Evolutionary conservation across 2,888 invertebrate species (phyloP).

Genomic region (Steinernema carpocapsae): DNA sequence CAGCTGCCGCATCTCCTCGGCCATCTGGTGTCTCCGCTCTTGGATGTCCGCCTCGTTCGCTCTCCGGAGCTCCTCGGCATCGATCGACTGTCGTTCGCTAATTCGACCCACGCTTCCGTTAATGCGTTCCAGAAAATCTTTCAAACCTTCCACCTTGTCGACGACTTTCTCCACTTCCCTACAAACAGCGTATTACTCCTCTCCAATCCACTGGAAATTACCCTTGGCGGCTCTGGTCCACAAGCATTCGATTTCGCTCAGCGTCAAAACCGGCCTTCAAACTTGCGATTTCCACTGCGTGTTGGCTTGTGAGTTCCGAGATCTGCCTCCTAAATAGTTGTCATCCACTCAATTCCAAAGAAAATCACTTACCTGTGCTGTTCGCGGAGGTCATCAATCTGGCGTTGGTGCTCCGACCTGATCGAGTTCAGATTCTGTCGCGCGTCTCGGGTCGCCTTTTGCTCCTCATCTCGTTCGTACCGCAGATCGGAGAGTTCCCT

Average conservation of each 20-base stretch:
- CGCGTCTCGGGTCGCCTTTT: conserved; percentile 17
- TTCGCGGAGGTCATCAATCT: neutral
- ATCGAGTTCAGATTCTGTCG: neutral
- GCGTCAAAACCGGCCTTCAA: conserved; percentile 23
- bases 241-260: neutral
- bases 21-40: neutral
- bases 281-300: conserved; percentile 27
- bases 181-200: neutral
- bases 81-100: neutral
- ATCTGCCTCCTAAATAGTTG: neutral
- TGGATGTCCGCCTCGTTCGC: conserved; percentile 5
- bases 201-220: neutral
- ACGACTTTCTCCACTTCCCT: conserved; percentile 14
- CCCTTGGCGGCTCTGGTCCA: conserved; percentile 23
- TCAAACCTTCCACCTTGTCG: conserved; percentile 19
- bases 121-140: conserved; percentile 8
- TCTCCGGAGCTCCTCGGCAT: conserved; percentile 15
- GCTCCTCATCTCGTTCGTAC: conserved; percentile 7
- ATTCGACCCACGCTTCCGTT: conserved; percentile 11
- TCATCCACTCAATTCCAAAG: neutral
- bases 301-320: conserved; percentile 26
- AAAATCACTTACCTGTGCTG: conserved; percentile 10
- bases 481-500: conserved; percentile 21
- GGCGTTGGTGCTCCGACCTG: neutral
- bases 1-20: conserved; percentile 9